These are phyloP conservation scores for Lycaon pictus DNA, from an alignment of 2,113 vertebrate species.

Conservation along the genomic window DNA sequence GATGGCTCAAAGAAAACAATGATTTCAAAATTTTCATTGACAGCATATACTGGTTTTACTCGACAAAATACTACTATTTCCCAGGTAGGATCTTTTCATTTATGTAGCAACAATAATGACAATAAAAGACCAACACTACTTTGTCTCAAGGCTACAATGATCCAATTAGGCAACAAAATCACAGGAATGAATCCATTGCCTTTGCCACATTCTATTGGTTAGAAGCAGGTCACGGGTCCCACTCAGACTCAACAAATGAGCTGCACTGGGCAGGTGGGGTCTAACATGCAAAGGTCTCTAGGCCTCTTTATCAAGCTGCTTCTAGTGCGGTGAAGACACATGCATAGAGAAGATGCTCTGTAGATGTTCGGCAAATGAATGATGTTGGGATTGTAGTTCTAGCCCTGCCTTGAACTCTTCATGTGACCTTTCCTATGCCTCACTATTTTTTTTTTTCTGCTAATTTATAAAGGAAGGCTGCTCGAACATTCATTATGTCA, in stretches of 20 bases:
- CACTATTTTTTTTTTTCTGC: neutral
- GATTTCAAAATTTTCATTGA: neutral
- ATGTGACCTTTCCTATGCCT: neutral
- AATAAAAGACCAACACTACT: neutral
- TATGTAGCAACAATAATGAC: neutral
- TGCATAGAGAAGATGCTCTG: neutral
- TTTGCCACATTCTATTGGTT: neutral
- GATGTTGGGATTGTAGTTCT: neutral
- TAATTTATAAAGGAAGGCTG: neutral
- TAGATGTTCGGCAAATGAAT: neutral
- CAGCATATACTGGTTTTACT: neutral
- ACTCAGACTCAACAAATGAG: neutral
- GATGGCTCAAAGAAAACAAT: neutral
- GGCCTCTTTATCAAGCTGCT: neutral
- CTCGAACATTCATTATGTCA: neutral
- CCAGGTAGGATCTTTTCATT: neutral
- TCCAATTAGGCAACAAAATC: neutral
- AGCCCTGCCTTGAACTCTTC: neutral
- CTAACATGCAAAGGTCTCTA: neutral
- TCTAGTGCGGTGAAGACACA: neutral
- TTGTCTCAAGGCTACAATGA: neutral
- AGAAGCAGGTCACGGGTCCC: neutral
- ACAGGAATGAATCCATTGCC: neutral
- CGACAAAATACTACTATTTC: neutral
- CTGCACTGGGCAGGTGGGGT: accelerated